Percentiles rank a stretch among this genome's conserved stretches.
phyloP scores from a whole-genome alignment of 1,140 invertebrate species.

The Papilio dardanus region DNA sequence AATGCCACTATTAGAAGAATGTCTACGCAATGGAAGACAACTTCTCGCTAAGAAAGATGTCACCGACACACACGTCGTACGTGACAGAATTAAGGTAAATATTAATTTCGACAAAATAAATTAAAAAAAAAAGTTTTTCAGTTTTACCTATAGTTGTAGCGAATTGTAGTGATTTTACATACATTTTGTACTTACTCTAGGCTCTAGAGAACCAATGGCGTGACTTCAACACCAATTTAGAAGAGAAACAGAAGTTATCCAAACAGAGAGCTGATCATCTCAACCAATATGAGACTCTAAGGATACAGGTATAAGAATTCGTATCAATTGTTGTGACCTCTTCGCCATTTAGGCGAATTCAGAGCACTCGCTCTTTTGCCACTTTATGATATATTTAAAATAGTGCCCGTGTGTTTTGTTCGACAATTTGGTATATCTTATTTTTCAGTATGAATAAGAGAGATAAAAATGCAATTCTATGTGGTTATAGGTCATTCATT shows the following conservation, averaged over 20 bases:
- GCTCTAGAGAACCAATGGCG: conserved; percentile 94
- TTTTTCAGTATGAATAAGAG: too few species aligned
- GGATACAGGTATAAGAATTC: conserved; percentile 85
- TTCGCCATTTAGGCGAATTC: too few species aligned
- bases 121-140: neutral
- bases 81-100: conserved; percentile 91
- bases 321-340: too few species aligned
- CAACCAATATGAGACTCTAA: conserved; percentile 91
- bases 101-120: neutral
- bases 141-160: neutral
- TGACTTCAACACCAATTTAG: conserved; percentile 89
- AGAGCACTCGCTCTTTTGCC: too few species aligned
- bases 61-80: conserved; percentile 92
- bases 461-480: too few species aligned
- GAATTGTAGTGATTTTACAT: neutral
- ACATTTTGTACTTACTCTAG: conserved; percentile 63
- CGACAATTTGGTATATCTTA: too few species aligned
- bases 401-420: too few species aligned
- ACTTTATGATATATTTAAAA: too few species aligned
- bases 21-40: conserved; percentile 90
- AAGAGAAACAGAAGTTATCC: conserved; percentile 92
- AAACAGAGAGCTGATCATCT: conserved; percentile 92
- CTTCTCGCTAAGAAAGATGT: conserved; percentile 95
- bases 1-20: conserved; percentile 87
- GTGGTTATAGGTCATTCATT: too few species aligned